Evolutionary conservation across 2,113 vertebrate species (phyloP).

Genomic region (Tricholaema leucomelas): DNA sequence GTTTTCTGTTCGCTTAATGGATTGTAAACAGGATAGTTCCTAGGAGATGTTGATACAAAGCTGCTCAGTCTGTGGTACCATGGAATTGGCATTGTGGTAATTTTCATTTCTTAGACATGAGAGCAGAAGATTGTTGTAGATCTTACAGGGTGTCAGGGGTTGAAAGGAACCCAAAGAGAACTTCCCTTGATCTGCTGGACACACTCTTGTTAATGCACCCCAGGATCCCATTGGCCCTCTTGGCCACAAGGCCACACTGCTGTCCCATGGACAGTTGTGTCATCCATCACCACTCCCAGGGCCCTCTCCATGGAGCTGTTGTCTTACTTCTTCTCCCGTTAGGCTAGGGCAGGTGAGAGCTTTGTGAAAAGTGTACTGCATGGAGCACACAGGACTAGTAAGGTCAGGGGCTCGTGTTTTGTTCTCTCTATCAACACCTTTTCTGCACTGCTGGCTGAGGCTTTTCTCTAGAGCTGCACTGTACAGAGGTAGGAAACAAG

Average conservation of each 20-base stretch:
- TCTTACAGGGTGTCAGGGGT: not conserved
- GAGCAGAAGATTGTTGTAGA: not conserved
- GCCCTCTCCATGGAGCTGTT: not conserved
- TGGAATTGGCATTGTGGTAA: not conserved
- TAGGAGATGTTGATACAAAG: not conserved
- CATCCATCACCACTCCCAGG: too few species aligned
- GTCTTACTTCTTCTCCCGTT: not conserved
- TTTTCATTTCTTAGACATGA: not conserved
- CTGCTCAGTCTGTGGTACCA: not conserved
- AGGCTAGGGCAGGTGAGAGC: not conserved
- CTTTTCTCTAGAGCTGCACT: not conserved
- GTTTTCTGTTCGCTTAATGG: not conserved
- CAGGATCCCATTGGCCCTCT: too few species aligned
- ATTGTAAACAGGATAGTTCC: not conserved
- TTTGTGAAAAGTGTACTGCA: not conserved
- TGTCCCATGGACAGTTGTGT: too few species aligned
- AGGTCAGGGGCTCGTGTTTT: not conserved
- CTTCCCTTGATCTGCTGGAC: too few species aligned
- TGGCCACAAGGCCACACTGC: too few species aligned
- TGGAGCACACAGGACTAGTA: not conserved
- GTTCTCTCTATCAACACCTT: constrained; percentile 26
- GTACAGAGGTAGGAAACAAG: not conserved
- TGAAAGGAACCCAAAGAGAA: too few species aligned
- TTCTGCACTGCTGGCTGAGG: not conserved
- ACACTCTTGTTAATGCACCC: too few species aligned